These are phyloP conservation scores for Cetonia aurata DNA, from an alignment of 2,888 invertebrate genomes.

Conservation along the genomic window DNA sequence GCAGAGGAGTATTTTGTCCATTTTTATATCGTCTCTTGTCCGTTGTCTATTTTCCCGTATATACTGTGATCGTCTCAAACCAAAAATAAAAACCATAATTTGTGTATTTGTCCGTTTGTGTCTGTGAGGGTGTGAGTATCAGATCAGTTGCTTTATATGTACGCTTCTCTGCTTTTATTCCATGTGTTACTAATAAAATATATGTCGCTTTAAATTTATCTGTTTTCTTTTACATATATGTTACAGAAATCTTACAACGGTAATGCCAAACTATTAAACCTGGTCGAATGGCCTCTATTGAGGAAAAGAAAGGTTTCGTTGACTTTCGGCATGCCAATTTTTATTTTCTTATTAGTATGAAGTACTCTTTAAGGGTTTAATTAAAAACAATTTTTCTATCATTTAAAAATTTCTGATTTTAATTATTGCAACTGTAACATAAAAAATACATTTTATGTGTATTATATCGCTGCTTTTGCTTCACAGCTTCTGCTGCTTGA, in stretches of 20 bases:
- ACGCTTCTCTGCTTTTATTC: slow-evolving; percentile 41
- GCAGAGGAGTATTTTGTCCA: slow-evolving; percentile 56
- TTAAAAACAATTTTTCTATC: background rate
- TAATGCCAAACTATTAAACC: slow-evolving; percentile 53
- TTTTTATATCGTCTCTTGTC: slow-evolving; percentile 51
- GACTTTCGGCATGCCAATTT: slow-evolving; percentile 42
- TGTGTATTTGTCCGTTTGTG: slow-evolving; percentile 44
- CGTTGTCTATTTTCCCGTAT: slow-evolving; percentile 47
- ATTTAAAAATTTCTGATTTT: background rate
- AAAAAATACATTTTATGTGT: slow-evolving; percentile 38
- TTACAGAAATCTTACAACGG: slow-evolving; percentile 49
- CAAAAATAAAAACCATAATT: slow-evolving; percentile 38
- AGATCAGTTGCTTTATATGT: slow-evolving; percentile 44
- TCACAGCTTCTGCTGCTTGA: slow-evolving; percentile 41
- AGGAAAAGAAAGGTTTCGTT: slow-evolving; percentile 60
- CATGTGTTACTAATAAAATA: slow-evolving; percentile 44
- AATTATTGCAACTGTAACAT: too few species aligned
- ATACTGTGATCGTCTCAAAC: slow-evolving; percentile 49
- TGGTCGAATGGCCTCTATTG: slow-evolving; percentile 62
- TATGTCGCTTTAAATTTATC: slow-evolving; percentile 44
- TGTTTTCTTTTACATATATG: slow-evolving; percentile 47
- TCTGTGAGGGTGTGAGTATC: slow-evolving; percentile 48
- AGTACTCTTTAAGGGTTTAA: background rate
- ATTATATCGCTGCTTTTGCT: slow-evolving; percentile 14
- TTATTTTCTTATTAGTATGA: background rate